Conservation (phyloP, 30 jellyfish, hydroid and myxozoan species). For the Catostylus mosaicus region DNA sequence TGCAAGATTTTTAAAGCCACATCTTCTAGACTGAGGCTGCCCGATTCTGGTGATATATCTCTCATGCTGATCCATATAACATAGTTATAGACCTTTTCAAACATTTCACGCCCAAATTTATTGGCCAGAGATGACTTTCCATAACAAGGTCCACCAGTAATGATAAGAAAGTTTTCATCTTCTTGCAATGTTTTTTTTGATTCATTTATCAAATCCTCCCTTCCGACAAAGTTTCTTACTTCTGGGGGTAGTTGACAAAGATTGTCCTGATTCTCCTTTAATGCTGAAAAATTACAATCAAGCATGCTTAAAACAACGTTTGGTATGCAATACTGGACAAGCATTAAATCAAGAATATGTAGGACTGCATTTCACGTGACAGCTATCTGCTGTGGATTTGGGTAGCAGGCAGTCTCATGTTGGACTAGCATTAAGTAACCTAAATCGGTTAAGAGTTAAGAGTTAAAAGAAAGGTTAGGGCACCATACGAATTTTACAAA, state of each 20-base stretch:
- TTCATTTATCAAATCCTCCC: neutral
- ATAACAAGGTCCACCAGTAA: constrained; percentile 36
- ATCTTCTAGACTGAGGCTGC: neutral
- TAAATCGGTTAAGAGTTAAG: neutral
- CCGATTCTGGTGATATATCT: neutral
- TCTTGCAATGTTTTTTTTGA: neutral
- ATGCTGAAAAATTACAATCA: neutral
- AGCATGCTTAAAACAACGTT: too few relatives aligned
- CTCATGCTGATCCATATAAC: constrained; percentile 28
- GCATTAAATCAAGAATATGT: neutral
- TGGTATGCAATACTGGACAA: too few relatives aligned
- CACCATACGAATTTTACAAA: neutral
- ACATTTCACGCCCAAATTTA: constrained; percentile 10
- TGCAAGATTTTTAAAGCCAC: constrained; percentile 17
- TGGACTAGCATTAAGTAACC: neutral
- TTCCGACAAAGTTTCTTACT: neutral
- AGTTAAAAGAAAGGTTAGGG: neutral
- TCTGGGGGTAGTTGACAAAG: neutral
- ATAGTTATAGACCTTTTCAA: neutral
- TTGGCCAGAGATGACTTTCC: constrained; percentile 31
- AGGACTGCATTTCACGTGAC: neutral
- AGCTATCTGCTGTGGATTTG: neutral
- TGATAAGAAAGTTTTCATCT: constrained; percentile 1
- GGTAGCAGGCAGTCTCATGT: neutral
- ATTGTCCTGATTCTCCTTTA: constrained; percentile 17